Evolutionary conservation across 2,113 vertebrate species (phyloP).

Genomic region (Anolis sagrei): DNA sequence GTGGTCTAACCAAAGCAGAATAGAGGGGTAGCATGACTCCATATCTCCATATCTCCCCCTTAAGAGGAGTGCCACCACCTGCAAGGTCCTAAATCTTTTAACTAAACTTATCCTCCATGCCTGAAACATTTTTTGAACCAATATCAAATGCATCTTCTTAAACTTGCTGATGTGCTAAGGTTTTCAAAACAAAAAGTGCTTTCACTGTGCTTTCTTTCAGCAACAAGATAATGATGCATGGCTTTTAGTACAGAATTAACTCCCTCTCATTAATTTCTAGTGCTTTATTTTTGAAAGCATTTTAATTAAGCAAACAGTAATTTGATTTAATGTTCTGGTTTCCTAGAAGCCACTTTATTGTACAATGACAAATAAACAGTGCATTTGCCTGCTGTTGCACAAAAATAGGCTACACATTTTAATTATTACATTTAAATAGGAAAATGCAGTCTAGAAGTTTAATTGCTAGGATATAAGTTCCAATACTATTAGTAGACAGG

Average conservation of each 20-base stretch:
- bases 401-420: not conserved
- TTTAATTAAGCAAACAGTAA: conserved; percentile 29
- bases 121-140: not conserved
- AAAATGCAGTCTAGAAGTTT: not conserved
- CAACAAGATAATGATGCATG: not conserved
- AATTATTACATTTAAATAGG: not conserved
- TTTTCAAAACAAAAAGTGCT: conserved; percentile 19
- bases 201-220: not conserved
- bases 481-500: too few species aligned
- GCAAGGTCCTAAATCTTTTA: not conserved
- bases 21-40: too few species aligned
- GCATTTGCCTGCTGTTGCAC: not conserved
- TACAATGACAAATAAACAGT: not conserved
- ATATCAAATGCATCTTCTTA: not conserved
- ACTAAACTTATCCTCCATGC: not conserved
- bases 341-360: not conserved
- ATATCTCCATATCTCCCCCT: too few species aligned
- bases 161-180: not conserved
- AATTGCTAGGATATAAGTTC: not conserved
- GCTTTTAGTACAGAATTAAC: conserved; percentile 18
- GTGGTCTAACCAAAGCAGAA: too few species aligned
- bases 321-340: conserved; percentile 18
- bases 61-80: too few species aligned
- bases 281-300: conserved; percentile 13
- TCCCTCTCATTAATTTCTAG: conserved; percentile 25